These are phyloP conservation scores for Tanytarsus gracilentus DNA, from an alignment of 2,888 invertebrate species.

Conservation along the genomic window DNA sequence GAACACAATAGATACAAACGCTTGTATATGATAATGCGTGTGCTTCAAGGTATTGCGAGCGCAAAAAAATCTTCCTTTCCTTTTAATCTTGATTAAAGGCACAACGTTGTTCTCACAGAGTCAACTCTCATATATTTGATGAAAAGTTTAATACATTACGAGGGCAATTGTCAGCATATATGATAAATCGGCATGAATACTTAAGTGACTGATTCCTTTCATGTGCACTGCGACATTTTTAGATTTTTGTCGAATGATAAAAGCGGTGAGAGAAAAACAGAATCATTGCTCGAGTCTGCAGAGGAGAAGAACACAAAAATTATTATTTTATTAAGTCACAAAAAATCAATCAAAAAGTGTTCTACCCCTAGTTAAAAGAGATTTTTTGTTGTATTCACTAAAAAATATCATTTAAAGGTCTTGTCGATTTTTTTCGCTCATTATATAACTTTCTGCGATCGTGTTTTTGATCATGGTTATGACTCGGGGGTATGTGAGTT, in stretches of 20 bases:
- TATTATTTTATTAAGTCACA: too few relatives aligned
- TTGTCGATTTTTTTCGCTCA: not conserved
- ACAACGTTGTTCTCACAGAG: too few relatives aligned
- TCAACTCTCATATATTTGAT: too few relatives aligned
- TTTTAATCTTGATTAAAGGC: not conserved
- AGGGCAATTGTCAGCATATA: not conserved
- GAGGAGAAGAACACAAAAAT: too few relatives aligned
- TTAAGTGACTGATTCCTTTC: not conserved
- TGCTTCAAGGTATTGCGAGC: not conserved
- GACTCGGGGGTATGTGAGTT: conserved; percentile 7
- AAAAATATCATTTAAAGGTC: not conserved
- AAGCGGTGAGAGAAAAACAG: not conserved
- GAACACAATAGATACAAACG: conserved; percentile 13
- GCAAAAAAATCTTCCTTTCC: too few relatives aligned
- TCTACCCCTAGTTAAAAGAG: too few relatives aligned
- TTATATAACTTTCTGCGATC: conserved; percentile 19
- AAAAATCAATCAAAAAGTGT: too few relatives aligned
- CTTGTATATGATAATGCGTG: not conserved
- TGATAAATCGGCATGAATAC: not conserved
- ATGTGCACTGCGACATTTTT: not conserved
- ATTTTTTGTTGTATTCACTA: too few relatives aligned
- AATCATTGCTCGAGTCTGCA: not conserved
- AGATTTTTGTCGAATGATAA: conserved; percentile 1
- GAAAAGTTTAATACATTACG: not conserved
- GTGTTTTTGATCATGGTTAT: not conserved